Conservation (phyloP, 1,140 invertebrate genomes). For the Paraescarpia echinospica region DNA sequence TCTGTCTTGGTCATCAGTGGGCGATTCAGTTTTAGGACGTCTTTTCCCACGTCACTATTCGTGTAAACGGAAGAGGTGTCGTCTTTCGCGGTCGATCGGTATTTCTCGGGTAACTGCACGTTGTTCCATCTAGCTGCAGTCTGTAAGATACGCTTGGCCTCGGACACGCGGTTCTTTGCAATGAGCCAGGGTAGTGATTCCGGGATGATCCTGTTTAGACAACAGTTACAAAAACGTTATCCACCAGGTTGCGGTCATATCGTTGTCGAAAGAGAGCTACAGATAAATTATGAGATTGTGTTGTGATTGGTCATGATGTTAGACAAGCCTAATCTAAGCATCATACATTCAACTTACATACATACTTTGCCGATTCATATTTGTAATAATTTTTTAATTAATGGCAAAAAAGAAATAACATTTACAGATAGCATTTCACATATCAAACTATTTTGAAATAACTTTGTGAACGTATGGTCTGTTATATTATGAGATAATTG, state of each 20-base stretch:
- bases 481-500: too few species aligned
- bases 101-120: conserved; percentile 8
- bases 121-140: conserved; percentile 31
- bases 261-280: conserved; percentile 14
- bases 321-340: too few species aligned
- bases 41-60: background rate
- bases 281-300: too few species aligned
- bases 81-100: background rate
- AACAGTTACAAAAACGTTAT: background rate
- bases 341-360: too few species aligned
- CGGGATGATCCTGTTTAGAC: conserved; percentile 29
- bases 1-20: background rate
- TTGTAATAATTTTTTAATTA: too few species aligned
- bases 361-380: too few species aligned
- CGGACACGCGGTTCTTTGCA: conserved; percentile 32
- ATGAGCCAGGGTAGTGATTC: conserved; percentile 38
- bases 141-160: conserved; percentile 35
- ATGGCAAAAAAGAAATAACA: too few species aligned
- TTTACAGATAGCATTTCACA: too few species aligned
- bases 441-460: too few species aligned
- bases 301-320: too few species aligned
- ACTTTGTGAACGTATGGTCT: too few species aligned
- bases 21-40: background rate
- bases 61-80: background rate
- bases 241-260: too few species aligned